Evolutionary conservation across 2,797 vertebrate genomes (phyloP), one percentile per base, ranked within the genome.

Genomic region (Epinephelus awoara): DNA sequence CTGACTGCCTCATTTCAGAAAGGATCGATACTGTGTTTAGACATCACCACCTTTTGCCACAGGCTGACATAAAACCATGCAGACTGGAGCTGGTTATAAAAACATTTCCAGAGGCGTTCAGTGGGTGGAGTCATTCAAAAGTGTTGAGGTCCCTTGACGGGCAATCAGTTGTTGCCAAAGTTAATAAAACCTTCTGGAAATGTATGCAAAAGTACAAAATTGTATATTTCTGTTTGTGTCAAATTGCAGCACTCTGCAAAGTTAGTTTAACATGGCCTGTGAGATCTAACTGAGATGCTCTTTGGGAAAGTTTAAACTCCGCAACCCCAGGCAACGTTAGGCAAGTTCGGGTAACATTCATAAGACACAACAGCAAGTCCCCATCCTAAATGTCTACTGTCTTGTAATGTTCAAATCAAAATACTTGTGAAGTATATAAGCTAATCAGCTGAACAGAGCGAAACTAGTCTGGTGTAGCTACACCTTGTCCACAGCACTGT

Each of bases 21-120:
- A 29, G 42, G 78, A 89, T 91, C 91, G 38, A 91, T 90, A 88
- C 67, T 14, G 72, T 52, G 85, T 83, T 77, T 73, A 84, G 80
- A 90, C 62, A 58, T 83, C 72, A 12, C 55, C 78, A 74, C 85
- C 69, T 85, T 84, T 75, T 59, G 52, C 78, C 71, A 70, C 59
- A 1, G 46, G 61, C 77, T 81, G 83, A 79, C 49, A 59, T 23
- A 25, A 78, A 77, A 56, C 59, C 47, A 68, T 17, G 59, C 51
- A 47, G 57, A 62, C 50, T 49, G 52, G 21, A 79, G 62, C 50
- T 72, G 25, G 58, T 75, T 83, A 15, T 59, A 49, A 47, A 82
- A 85, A 80, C 64, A 56, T 21, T 49, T 54, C 34, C 52, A 62
- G 21, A 40, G 21, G 10, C 14, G 42, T 42, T 73, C 27, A 44